Conservation (phyloP, 2,888 invertebrate species). For the Laothoe populi region DNA sequence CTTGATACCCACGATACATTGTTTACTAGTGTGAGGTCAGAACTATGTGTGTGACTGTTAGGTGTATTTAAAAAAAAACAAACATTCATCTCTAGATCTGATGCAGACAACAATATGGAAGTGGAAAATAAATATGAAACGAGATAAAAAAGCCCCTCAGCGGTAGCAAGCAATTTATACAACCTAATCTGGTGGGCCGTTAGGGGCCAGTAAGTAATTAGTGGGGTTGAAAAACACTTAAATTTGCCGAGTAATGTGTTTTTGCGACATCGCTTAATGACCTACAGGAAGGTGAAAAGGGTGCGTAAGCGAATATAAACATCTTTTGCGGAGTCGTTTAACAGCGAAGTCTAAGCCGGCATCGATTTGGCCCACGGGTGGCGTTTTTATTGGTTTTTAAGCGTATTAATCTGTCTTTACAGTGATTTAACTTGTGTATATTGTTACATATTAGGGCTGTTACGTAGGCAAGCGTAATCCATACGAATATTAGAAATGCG, state of each 20-base stretch:
- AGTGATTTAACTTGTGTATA: conserved; percentile 5
- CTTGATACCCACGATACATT: too few relatives aligned
- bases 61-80: too few relatives aligned
- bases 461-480: too few relatives aligned
- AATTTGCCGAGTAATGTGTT: conserved; percentile 64
- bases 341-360: conserved; percentile 32
- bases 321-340: conserved; percentile 50
- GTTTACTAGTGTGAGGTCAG: too few relatives aligned
- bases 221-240: conserved; percentile 68
- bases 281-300: conserved; percentile 49
- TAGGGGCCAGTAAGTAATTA: conserved; percentile 65
- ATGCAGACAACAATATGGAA: not conserved
- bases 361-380: conserved; percentile 36
- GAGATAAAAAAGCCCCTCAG: conserved; percentile 23
- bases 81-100: too few relatives aligned
- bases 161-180: conserved; percentile 44
- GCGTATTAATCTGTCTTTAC: conserved; percentile 7
- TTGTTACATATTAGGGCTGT: too few relatives aligned
- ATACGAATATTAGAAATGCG: too few relatives aligned
- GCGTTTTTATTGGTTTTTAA: conserved; percentile 27
- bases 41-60: too few relatives aligned
- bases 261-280: conserved; percentile 62
- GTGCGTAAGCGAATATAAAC: conserved; percentile 53
- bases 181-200: conserved; percentile 57
- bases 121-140: conserved; percentile 12